Base-by-base conservation (phyloP, 2,888 invertebrate species). In the Drosophila melanosoma region DNA sequence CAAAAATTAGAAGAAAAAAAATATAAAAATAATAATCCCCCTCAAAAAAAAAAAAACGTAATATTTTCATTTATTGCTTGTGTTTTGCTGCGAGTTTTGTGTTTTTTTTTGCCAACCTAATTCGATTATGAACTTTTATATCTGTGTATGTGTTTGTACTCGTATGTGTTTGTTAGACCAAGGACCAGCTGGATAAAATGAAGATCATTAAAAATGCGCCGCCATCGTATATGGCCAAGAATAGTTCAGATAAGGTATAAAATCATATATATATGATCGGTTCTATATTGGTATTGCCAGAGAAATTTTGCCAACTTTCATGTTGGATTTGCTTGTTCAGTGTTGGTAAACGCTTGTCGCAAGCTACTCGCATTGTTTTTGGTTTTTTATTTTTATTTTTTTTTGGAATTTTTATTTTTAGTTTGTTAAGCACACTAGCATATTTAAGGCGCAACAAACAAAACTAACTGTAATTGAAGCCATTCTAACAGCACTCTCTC, bases 121-220 rank as follows among this genome's bases (percentile, higher is more conserved):
- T 66, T 38, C 42, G 49, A 74, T 74, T 63, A 51, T 26, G 67
- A 59, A 56, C 40, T 64, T 66, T 38, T 61, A 52, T 49, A 40
- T 67, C 40, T 61, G 54, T 73, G 15, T 72, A 12, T 71, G 53
- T 64, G 40, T 59, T 40, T 78, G 67, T 63, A 52, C 35, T 60
- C 64, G 57, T 58, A 33, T 70, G 52, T 76, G 52, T 76, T 53
- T 87, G 64, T 58, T 72, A 97, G 97, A 97, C 97, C 90, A 94
- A 92, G 90, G 92, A 92, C 87, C 91, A 92, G 86, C 91, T 92
- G 91, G 92, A 92, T 92, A 95, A 96, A 93, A 95, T 97, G 94
- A 95, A 96, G 93, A 95, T 96, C 91, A 95, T 97, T 88, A 95
- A 97, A 93, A 96, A 96, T 94, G 97, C 97, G 81, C 97, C 97